Base-by-base conservation (phyloP, 2,888 invertebrate species). In the Eupithecia tripunctaria region DNA sequence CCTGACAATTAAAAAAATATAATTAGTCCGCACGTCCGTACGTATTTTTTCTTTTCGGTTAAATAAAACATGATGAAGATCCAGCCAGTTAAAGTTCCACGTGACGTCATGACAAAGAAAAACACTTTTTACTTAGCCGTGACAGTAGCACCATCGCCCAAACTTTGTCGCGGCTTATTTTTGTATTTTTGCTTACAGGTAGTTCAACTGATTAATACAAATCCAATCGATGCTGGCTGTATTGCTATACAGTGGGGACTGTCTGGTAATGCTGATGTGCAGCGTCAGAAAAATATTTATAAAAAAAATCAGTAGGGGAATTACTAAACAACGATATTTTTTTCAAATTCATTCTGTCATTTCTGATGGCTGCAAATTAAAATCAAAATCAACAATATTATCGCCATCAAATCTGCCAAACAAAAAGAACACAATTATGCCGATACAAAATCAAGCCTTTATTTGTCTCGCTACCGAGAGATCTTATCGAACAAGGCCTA, bases 401-500 rank as follows among this genome's bases (percentile, higher is more conserved):
- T 63, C 62, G 27, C 29, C 21, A 36, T 38, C 21, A n/a, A 21
- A 71, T 71, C 43, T 41, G 41, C 43, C 12, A 38, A 41, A n/a
- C 66, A 64, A 65, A 62, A 66, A 59, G 64, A 63, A 25, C 59
- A 67, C 68, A 68, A 74, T 60, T 65, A 27, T 36, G 15, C 60
- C 59, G 71, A 68, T 71, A 70, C 68, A 71, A 71, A 75, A 75
- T 72, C 60, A 71, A 73, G 70, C 47, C 65, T 74, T 72, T 74
- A 51, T 67, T 70, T 43, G 73, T 68, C 71, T 71, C 43, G 78
- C 78, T 80, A 78, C 79, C 60, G 78, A 72, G 43, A 63, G 77
- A 78, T 78, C 74, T 75, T 76, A 78, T 77, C 77, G 73, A 74
- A 64, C 71, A 77, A 79, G 79, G 78, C 78, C 76, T 76, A 76